Evolutionary conservation across 1,140 invertebrate genomes (phyloP), one percentile per base, ranked within the genome.

Genomic region (Apis cerana): DNA sequence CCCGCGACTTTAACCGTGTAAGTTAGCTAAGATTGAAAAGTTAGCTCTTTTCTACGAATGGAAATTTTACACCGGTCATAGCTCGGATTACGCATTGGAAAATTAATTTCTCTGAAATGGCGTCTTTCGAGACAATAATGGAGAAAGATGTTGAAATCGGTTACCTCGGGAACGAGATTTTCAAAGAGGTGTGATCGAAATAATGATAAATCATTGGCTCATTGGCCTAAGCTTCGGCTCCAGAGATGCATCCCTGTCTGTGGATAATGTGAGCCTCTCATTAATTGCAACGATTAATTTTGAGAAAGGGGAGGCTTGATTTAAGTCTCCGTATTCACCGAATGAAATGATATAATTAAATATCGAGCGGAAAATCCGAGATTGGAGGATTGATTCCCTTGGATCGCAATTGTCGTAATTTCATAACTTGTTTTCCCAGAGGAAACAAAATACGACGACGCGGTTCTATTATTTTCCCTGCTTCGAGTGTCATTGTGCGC

Each of bases 141-240:
- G 5, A 43, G 33, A 43, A 43, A 43, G 33, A 43, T 43, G 33
- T 43, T 43, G 33, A 33, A 33, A 2, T 33, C 33, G 33, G 33
- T 33, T 33, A 33, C 33, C 33, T 33, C 33, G 33, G 33, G 33
- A 43, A 43, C 5, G 23, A n/a, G 27, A 52, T 27, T 19, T 64
- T 15, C 48, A 74, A 54, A 33, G 43, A 33, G 43, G 9, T 2
- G 19, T 52, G 11, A 21, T 61, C 62, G 61, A 81, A 58, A 21
- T 10, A 77, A 87, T 19, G 70, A 84, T 88, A 85, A 83, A 88
- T 85, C 80, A 80, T 80, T 87, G 59, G 71, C 84, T 86, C 64
- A 64, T n/a, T n/a, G 77, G 72, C 76, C 27, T 0, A 10, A 43
- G 5, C 33, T n/a, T 2, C 12, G 48, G 72, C 59, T 65, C 19